Base-by-base conservation (phyloP, 2,113 vertebrate species). In the Cebidichthys violaceus region DNA sequence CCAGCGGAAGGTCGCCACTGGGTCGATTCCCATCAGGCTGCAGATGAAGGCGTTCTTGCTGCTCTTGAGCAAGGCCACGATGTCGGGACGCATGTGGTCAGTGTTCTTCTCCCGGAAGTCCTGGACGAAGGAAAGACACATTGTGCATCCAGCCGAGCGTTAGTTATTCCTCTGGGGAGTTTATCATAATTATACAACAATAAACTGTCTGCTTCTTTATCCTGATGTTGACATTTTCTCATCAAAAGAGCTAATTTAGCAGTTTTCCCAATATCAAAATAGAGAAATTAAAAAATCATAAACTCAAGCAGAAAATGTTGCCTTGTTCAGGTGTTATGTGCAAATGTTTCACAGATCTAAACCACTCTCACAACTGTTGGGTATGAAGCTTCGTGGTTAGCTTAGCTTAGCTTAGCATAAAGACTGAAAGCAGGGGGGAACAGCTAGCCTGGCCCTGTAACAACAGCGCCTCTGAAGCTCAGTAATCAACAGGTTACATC, bases 91-190 rank as follows among this genome's bases (percentile, higher is more conserved):
- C 98, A 99, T 98, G 89, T 99, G 98, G 86, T 99, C 98, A 0
- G 98, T 99, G 93, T 99, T 99, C 93, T 99, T 99, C 95, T 99
- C 98, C 37, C 98, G 96, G 91, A 99, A 99, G 95, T 99, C 98
- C 98, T 99, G 84, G 39, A 55, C 7, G 55, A 62, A 27, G 33
- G 2, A 78, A 4, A 71, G 33, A 82, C 62, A 52, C 33, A 52
- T 11, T 11, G 41, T 35, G 66, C 43, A 20, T 39, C 35, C 57
- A 7, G 8, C 4, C 0, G 3, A 1, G 27, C 5, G 27, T 70
- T 29, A 22, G 47, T 27, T 33, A 41, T 14, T 33, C 54, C n/a
- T n/a, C 27, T 39, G 31, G 27, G 33, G 43, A 59, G 60, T 13
- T 41, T 37, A 47, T 59, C 47, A 43, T 10, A 33, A 71, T 47